Evolutionary conservation across 2,888 invertebrate genomes (phyloP).

Genomic region (Gymnosoma rotundatum): DNA sequence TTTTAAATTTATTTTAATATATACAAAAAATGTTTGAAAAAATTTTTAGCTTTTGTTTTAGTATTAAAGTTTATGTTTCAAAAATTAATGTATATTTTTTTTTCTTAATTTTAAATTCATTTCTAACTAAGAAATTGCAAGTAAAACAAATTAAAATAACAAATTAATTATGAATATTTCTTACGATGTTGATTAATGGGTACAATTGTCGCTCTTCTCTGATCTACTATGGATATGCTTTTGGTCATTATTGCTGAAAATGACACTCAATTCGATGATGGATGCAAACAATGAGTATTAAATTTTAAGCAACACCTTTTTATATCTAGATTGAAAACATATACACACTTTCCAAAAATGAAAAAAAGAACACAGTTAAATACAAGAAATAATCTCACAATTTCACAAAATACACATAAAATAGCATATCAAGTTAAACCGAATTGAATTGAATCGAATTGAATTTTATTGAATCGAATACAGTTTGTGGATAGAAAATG

Average conservation of each 20-base stretch:
- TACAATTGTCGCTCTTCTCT: conserved; percentile 68
- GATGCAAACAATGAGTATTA: conserved; percentile 38
- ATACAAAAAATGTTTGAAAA: not conserved
- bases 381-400: not conserved
- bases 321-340: not conserved
- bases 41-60: not conserved
- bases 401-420: conserved; percentile 9
- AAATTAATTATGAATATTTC: conserved; percentile 19
- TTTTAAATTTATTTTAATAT: too few species aligned
- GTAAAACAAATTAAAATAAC: not conserved
- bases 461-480: conserved; percentile 9
- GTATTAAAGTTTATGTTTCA: too few species aligned
- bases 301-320: conserved; percentile 29
- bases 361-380: not conserved
- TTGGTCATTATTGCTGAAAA: conserved; percentile 48
- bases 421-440: not conserved
- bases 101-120: too few species aligned
- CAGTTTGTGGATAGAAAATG: conserved; percentile 8
- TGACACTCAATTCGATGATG: conserved; percentile 32
- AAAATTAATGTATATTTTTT: too few species aligned
- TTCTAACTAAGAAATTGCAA: not conserved
- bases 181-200: conserved; percentile 69
- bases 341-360: conserved; percentile 3
- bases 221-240: conserved; percentile 62
- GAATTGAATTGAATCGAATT: conserved; percentile 46